Evolutionary conservation across 2,888 invertebrate species (phyloP), one percentile per base, ranked within the genome.

Genomic region (Chironomus tentans): DNA sequence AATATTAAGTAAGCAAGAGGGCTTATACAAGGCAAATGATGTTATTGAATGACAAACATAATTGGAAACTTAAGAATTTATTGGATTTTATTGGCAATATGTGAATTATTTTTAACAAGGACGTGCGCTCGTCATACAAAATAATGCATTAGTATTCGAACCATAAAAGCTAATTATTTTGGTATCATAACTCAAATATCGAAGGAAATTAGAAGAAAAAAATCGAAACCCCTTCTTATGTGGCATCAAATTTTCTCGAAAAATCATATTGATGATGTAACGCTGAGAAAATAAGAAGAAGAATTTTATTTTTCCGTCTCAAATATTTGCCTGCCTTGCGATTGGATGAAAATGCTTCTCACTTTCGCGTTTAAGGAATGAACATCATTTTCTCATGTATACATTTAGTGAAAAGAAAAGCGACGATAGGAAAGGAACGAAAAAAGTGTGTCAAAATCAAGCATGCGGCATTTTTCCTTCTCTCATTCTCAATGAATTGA

Each of bases 11-110:
- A 38, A 38, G 7, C 38, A 38, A 10, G 38, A 28, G 2, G 38
- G 38, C 10, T 38, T 38, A 38, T 38, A 38, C 10, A 38, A 38
- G 10, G 10, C 28, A 28, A 28, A 13, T 18, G 62, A 24, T 22
- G n/a, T n/a, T n/a, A 65, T 65, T 13, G 65, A 62, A 74, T 68
- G 21, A 48, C 12, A 68, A 48, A 47, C 10, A 74, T 74, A 74
- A 74, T 74, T 74, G 74, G 74, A 74, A 74, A 74, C 38, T 74
- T 68, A 74, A 74, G 74, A 46, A 74, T 74, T 74, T 74, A 74
- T 73, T 73, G 61, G 74, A 46, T 68, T 74, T 74, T 74, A 74
- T 73, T 73, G 38, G 21, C 22, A 65, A 65, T 21, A 65, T 38
- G 38, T 38, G 38, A 56, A 56, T 56, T 15, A 6, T 7, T 6